phyloP scores from a whole-genome alignment of 1,140 invertebrate genomes.

The Drosophila ambigua region DNA sequence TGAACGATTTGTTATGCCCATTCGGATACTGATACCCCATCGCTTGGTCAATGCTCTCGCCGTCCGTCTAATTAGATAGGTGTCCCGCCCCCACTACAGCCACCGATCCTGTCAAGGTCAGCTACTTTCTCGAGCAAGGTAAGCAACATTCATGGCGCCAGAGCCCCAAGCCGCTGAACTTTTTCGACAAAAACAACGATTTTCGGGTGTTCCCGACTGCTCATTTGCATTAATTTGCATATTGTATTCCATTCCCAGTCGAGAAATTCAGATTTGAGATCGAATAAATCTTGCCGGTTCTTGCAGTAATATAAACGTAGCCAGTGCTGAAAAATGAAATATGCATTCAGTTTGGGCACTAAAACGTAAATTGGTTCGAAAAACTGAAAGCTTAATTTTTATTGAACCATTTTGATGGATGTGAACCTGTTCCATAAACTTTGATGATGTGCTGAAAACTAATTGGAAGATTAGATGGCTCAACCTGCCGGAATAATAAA shows the following conservation, averaged over 20 bases:
- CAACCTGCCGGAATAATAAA: conserved; percentile 14
- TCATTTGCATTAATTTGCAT: conserved; percentile 70
- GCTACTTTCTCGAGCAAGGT: conserved; percentile 73
- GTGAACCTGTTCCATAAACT: conserved; percentile 52
- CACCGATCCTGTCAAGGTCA: conserved; percentile 61
- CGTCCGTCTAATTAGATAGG: conserved; percentile 11
- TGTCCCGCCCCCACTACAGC: background rate
- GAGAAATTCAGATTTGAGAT: conserved; percentile 50
- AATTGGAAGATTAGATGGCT: conserved; percentile 41
- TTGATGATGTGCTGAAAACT: conserved; percentile 69
- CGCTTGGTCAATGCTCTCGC: conserved; percentile 64
- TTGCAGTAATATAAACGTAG: conserved; percentile 35
- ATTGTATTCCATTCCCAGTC: conserved; percentile 33
- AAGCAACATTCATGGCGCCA: conserved; percentile 78
- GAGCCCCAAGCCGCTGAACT: conserved; percentile 60
- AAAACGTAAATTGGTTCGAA: conserved; percentile 56
- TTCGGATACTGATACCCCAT: conserved; percentile 6
- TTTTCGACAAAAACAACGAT: conserved; percentile 51
- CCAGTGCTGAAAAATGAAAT: conserved; percentile 41
- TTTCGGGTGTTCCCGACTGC: conserved; percentile 56
- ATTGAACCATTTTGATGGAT: conserved; percentile 27
- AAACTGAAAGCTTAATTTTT: conserved; percentile 43
- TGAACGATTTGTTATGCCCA: conserved; percentile 34
- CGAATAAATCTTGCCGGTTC: conserved; percentile 64
- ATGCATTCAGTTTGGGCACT: conserved; percentile 41